Conservation (phyloP, 1,140 invertebrate species). For the Prorops nasuta region DNA sequence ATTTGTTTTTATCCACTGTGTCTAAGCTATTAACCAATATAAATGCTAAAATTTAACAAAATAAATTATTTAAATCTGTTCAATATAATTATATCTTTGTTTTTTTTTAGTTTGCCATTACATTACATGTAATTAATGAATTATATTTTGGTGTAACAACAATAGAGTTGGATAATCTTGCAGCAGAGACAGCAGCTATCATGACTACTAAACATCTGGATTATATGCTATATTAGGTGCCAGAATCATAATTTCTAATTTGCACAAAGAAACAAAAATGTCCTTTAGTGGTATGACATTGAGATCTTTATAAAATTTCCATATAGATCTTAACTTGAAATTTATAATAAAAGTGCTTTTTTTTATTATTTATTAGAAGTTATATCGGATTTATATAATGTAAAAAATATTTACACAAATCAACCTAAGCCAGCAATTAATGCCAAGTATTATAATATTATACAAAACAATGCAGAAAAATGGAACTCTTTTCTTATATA, state of each 20-base stretch:
- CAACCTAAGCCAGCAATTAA: slow-evolving; percentile 80
- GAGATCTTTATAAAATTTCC: slow-evolving; percentile 27
- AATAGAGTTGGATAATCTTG: slow-evolving; percentile 94
- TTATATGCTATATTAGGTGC: slow-evolving; percentile 97
- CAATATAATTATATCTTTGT: slow-evolving; percentile 8
- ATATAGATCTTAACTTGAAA: slow-evolving; percentile 14
- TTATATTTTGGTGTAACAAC: slow-evolving; percentile 96
- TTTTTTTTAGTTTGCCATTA: slow-evolving; percentile 70
- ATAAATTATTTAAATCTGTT: too few relatives aligned
- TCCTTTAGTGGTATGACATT: slow-evolving; percentile 73
- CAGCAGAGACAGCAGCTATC: slow-evolving; percentile 93
- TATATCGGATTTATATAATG: slow-evolving; percentile 81
- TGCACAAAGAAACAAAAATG: slow-evolving; percentile 96
- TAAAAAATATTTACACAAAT: slow-evolving; percentile 72
- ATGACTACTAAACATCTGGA: slow-evolving; percentile 97
- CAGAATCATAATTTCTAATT: slow-evolving; percentile 93
- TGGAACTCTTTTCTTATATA: slow-evolving; percentile 97
- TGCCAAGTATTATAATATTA: slow-evolving; percentile 77
- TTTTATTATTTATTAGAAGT: slow-evolving; percentile 88
- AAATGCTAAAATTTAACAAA: too few relatives aligned
- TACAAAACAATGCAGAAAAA: slow-evolving; percentile 82
- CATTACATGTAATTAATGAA: slow-evolving; percentile 87
- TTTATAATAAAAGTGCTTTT: too few relatives aligned
- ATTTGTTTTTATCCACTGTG: too few relatives aligned
- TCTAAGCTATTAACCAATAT: too few relatives aligned